phyloP scores from a whole-genome alignment of 2,113 vertebrate genomes.

The Grammomys surdaster region DNA sequence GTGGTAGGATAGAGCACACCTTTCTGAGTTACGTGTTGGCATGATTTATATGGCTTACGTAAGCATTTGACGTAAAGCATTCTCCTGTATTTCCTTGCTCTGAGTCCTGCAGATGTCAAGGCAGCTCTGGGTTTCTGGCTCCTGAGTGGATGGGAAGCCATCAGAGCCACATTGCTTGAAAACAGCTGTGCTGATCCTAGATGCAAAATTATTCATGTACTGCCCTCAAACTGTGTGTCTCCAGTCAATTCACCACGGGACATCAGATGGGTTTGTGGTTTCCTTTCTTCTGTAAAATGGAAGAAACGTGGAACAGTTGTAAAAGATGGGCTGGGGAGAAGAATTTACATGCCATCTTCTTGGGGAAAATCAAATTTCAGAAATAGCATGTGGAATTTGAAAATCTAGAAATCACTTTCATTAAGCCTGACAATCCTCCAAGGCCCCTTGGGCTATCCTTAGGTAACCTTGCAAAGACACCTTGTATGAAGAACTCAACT shows the following conservation, averaged over 20 bases:
- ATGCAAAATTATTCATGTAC: neutral
- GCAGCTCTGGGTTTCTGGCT: neutral
- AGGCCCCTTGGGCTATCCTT: neutral
- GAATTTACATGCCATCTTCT: neutral
- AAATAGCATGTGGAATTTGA: neutral
- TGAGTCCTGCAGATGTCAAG: neutral
- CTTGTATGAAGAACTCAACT: neutral
- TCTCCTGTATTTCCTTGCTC: neutral
- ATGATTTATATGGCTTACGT: neutral
- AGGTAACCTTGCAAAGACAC: neutral
- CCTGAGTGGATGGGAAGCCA: too few relatives aligned
- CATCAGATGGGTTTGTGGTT: neutral
- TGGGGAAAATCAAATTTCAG: neutral
- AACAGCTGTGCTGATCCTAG: neutral
- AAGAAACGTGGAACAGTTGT: neutral
- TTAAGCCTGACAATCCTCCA: neutral
- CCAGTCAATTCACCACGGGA: neutral
- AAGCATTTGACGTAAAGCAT: neutral
- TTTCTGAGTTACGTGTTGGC: neutral
- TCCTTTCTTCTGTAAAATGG: constrained; percentile 26
- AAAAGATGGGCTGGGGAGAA: neutral
- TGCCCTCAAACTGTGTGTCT: neutral
- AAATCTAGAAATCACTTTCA: neutral
- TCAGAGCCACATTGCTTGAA: neutral
- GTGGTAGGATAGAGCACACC: neutral